phyloP scores from a whole-genome alignment of 2,797 vertebrate species.

The Rhadinocentrus ornatus region DNA sequence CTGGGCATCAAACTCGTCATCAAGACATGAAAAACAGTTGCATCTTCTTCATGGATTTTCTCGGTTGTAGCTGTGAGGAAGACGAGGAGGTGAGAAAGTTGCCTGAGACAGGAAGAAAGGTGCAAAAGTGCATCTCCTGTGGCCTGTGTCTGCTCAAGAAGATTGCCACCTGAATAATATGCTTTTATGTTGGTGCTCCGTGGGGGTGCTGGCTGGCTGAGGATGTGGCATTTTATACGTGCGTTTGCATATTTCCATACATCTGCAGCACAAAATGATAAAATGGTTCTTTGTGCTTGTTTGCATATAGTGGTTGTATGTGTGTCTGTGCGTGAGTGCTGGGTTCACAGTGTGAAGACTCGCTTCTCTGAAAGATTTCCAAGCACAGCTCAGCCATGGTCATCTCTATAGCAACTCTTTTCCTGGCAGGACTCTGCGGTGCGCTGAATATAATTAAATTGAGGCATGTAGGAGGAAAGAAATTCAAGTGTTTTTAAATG shows the following conservation, averaged over 20 bases:
- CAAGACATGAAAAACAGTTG: conserved; percentile 22
- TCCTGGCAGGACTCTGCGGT: conserved; percentile 48
- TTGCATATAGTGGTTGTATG: conserved; percentile 23
- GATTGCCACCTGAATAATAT: conserved; percentile 47
- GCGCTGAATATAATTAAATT: conserved; percentile 69
- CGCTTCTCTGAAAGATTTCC: conserved; percentile 59
- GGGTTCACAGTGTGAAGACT: conserved; percentile 22
- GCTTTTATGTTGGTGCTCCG: conserved; percentile 35
- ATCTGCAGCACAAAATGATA: conserved; percentile 29
- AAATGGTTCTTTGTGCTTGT: conserved; percentile 25
- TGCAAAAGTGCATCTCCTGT: conserved; percentile 40
- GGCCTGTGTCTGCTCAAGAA: conserved; percentile 24
- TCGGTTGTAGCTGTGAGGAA: neutral
- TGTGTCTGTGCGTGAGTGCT: conserved; percentile 1
- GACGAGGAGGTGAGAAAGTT: conserved; percentile 4
- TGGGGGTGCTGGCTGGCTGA: conserved; percentile 2
- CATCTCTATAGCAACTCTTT: conserved; percentile 80
- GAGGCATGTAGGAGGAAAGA: conserved; percentile 51
- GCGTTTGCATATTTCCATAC: conserved; percentile 47
- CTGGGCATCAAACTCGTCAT: conserved; percentile 41
- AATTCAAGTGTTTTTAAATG: conserved; percentile 68
- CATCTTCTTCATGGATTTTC: neutral
- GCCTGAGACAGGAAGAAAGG: conserved; percentile 7
- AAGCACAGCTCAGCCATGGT: conserved; percentile 61
- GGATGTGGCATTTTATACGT: conserved; percentile 26